Evolutionary conservation across 2,797 vertebrate genomes (phyloP).

Genomic region (Caiman crocodilus): DNA sequence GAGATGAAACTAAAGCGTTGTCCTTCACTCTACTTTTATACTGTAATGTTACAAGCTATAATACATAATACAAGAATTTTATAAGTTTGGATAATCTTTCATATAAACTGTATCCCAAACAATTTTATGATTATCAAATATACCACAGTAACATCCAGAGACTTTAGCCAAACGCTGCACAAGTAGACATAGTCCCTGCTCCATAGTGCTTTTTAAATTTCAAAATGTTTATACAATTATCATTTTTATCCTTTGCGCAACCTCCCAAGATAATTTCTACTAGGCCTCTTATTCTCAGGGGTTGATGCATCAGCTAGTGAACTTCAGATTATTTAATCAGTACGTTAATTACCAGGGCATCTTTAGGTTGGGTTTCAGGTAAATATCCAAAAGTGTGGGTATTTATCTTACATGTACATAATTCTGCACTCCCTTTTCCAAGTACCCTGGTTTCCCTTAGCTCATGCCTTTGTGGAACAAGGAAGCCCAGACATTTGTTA

Average conservation of each 20-base stretch:
- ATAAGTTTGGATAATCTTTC: background rate
- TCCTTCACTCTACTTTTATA: background rate
- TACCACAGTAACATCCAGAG: background rate
- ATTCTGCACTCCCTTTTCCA: background rate
- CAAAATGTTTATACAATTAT: background rate
- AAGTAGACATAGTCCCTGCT: background rate
- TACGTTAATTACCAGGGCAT: background rate
- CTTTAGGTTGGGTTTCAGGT: background rate
- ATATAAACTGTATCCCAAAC: background rate
- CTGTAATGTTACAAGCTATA: background rate
- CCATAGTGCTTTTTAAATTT: background rate
- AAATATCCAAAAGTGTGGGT: background rate
- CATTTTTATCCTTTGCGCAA: background rate
- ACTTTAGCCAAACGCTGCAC: background rate
- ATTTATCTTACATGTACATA: rapidly evolving
- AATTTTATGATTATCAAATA: background rate
- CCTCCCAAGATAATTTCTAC: background rate
- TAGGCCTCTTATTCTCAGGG: background rate
- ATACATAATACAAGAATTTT: background rate
- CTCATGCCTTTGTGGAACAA: background rate
- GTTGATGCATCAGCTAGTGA: background rate
- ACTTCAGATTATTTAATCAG: background rate
- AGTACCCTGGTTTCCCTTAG: background rate
- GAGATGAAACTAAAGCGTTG: background rate
- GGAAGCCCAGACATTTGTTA: rapidly evolving